phyloP scores from a whole-genome alignment of 2,797 vertebrate species.

The Atherinosoma microstoma region DNA sequence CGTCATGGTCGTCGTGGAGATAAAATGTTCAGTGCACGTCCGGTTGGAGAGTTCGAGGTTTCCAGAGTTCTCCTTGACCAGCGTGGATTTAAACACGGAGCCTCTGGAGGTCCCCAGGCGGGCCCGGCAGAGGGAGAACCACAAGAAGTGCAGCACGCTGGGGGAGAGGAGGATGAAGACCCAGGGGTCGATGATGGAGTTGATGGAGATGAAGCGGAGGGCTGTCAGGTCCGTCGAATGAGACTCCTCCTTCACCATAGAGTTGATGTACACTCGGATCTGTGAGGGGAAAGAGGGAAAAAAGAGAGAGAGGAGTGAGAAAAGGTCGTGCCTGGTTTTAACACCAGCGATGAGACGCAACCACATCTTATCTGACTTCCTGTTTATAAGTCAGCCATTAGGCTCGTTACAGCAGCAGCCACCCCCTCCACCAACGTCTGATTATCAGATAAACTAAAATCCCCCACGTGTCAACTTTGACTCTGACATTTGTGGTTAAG shows the following conservation, averaged over 20 bases:
- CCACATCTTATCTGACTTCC: conserved; percentile 24
- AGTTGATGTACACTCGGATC: conserved; percentile 90
- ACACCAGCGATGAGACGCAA: background rate
- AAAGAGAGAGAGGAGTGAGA: conserved; percentile 8
- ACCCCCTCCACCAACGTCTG: too few relatives aligned
- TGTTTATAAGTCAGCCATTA: conserved; percentile 15
- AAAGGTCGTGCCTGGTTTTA: background rate
- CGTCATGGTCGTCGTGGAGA: conserved; percentile 25
- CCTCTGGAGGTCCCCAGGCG: conserved; percentile 32
- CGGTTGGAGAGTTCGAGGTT: conserved; percentile 48
- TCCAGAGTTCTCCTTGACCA: conserved; percentile 21
- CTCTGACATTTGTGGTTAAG: too few relatives aligned
- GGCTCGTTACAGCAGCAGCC: background rate
- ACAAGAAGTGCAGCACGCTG: conserved; percentile 85
- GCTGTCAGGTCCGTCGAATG: conserved; percentile 82
- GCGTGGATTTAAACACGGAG: conserved; percentile 41
- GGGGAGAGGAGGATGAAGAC: conserved; percentile 92
- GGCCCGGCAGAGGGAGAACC: conserved; percentile 76
- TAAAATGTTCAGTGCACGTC: background rate
- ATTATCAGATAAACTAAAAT: too few relatives aligned
- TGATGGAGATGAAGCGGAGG: conserved; percentile 90
- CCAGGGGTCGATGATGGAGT: conserved; percentile 94
- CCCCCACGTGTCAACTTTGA: too few relatives aligned
- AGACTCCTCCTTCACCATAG: conserved; percentile 2
- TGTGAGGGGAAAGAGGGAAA: conserved; percentile 65